Evolutionary conservation across 2,113 vertebrate genomes (phyloP), one percentile per base, ranked within the genome.

Genomic region (Passer domesticus): DNA sequence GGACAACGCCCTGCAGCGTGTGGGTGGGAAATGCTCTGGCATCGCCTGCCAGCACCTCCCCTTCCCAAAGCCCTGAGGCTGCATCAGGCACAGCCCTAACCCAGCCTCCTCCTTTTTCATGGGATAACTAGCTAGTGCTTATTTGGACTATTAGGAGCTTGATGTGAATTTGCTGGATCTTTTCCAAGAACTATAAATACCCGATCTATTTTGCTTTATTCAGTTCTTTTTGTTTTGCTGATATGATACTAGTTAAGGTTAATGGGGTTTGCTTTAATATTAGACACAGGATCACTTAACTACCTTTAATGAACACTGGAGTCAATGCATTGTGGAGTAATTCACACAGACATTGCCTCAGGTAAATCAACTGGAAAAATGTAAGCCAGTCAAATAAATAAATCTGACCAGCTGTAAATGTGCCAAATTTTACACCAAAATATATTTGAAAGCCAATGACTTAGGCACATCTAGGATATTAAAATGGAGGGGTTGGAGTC

Each of bases 341-440:
- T 90, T 94, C 84, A 91, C 91, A 90, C 64, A 90, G 93, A 76
- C 90, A 94, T 90, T 89, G 95, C 94, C 86, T 89, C 92, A 96
- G 90, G 96, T 96, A 97, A 96, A 95, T 97, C 93, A 96, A 93
- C 88, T 0, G 6, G 93, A 94, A 96, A 97, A 96, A 96, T 94
- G 87, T 93, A 96, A 94, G 86, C 70, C 89, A 96, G 91, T 93
- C 92, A 94, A 95, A 96, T 84, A 97, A 96, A 95, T 96, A 97
- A 97, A 97, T 95, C 96, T 92, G 94, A 69, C 87, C 3, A 2
- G 95, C 88, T 93, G 87, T 96, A 97, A 96, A 96, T 60, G 93
- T 96, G 94, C 95, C 91, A 95, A 78, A 94, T 92, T 96, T 95
- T 95, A 95, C 92, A 97, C 95, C 96, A 96, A 97, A 96, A 92